Conservation (phyloP, 2,888 invertebrate genomes). For the Fragum sueziense region DNA sequence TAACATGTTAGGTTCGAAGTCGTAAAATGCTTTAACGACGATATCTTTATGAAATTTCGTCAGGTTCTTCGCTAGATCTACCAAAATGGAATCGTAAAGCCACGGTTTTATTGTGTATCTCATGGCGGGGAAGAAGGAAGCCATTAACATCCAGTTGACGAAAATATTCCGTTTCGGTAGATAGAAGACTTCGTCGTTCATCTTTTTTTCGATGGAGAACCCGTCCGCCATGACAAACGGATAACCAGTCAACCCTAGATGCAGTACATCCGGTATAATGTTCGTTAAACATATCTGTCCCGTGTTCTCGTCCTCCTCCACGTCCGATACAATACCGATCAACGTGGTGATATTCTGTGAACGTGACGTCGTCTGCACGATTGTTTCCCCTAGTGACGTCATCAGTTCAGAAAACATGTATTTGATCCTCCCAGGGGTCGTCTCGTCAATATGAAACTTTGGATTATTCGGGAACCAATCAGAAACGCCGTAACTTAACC, state of each 20-base stretch:
- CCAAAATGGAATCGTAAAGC: slow-evolving; percentile 88
- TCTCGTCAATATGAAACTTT: slow-evolving; percentile 54
- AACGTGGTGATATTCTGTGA: slow-evolving; percentile 90
- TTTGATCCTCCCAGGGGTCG: slow-evolving; percentile 62
- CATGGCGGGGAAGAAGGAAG: slow-evolving; percentile 94
- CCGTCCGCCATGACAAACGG: slow-evolving; percentile 95
- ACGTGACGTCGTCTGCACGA: slow-evolving; percentile 77
- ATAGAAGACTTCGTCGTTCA: neutral
- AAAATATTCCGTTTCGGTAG: slow-evolving; percentile 82
- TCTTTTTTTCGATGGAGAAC: slow-evolving; percentile 85
- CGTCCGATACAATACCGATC: slow-evolving; percentile 89
- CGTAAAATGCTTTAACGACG: slow-evolving; percentile 89
- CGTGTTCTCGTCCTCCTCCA: slow-evolving; percentile 90
- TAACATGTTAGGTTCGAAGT: slow-evolving; percentile 85
- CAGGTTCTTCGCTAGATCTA: slow-evolving; percentile 54
- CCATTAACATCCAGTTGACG: slow-evolving; percentile 92
- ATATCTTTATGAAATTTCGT: slow-evolving; percentile 45
- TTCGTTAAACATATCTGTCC: slow-evolving; percentile 87
- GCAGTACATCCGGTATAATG: slow-evolving; percentile 90
- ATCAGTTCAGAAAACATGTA: slow-evolving; percentile 64
- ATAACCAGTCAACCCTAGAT: slow-evolving; percentile 89
- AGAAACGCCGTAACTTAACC: slow-evolving; percentile 88
- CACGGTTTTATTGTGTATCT: slow-evolving; percentile 94
- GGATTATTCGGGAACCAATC: slow-evolving; percentile 77
- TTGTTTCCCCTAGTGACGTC: slow-evolving; percentile 49